Percentiles rank a stretch among this genome's conserved stretches.
Conservation (phyloP, 2,113 vertebrate species). For the Aegithalos caudatus region DNA sequence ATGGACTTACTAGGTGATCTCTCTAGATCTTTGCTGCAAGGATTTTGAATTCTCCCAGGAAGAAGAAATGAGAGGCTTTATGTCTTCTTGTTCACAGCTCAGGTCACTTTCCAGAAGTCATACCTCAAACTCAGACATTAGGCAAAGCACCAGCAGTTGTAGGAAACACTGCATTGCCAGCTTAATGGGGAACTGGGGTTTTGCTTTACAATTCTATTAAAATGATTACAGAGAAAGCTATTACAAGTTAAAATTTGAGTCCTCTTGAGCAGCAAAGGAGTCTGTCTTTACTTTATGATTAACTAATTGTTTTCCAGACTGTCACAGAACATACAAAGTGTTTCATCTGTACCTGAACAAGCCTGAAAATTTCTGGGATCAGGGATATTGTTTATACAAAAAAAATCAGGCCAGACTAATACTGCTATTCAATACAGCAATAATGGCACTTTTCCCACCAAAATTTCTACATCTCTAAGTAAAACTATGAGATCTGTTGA, state of each 20-base stretch:
- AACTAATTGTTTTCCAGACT: not conserved
- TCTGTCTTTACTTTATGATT: not conserved
- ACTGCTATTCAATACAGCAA: not conserved
- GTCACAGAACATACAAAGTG: not conserved
- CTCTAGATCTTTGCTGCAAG: not conserved
- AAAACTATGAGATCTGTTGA: not conserved
- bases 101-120: not conserved
- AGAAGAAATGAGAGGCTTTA: not conserved
- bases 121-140: not conserved
- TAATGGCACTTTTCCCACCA: not conserved
- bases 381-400: not conserved
- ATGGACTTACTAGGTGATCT: not conserved
- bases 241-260: not conserved
- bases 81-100: not conserved
- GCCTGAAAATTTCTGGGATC: not conserved
- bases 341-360: not conserved
- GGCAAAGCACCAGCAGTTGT: not conserved
- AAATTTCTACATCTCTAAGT: not conserved
- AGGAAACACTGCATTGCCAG: not conserved
- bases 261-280: not conserved
- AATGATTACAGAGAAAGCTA: not conserved
- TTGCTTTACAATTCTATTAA: not conserved
- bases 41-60: not conserved
- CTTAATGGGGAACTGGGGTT: not conserved
- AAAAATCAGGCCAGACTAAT: not conserved